A percentile compares a stretch with the other conserved stretches of the same genome.
phyloP scores from a whole-genome alignment of 2,888 invertebrate species.

The Aphidius colemani region DNA sequence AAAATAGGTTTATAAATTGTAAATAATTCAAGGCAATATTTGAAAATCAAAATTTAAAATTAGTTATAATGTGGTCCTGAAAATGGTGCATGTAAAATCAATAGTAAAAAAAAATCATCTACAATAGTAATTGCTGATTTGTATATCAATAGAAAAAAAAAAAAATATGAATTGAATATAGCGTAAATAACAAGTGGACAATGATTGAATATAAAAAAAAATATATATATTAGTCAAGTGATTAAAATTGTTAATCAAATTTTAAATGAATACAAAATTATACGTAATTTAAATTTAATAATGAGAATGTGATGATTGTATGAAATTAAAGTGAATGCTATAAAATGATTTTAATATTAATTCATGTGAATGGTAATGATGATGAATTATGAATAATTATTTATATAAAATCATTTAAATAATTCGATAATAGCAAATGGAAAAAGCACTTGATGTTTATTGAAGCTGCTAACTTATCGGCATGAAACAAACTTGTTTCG shows the following conservation, averaged over 20 bases:
- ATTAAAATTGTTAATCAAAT: too few relatives aligned
- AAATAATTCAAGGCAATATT: slow-evolving; percentile 47
- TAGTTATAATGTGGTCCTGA: slow-evolving; percentile 46
- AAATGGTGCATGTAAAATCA: slow-evolving; percentile 56
- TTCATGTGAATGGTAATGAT: neutral
- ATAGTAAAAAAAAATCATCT: slow-evolving; percentile 27
- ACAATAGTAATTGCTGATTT: too few relatives aligned
- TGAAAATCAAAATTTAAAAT: slow-evolving; percentile 37
- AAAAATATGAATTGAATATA: slow-evolving; percentile 5
- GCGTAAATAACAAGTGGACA: too few relatives aligned
- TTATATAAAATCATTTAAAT: slow-evolving; percentile 12
- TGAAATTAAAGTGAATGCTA: too few relatives aligned
- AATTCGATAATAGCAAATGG: slow-evolving; percentile 8
- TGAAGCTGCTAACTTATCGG: neutral
- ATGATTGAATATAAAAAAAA: slow-evolving; percentile 14
- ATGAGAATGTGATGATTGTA: too few relatives aligned
- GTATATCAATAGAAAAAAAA: slow-evolving; percentile 1
- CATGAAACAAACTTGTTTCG: too few relatives aligned
- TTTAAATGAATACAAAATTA: too few relatives aligned
- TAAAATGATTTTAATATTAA: too few relatives aligned
- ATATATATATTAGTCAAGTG: neutral
- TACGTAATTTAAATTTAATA: too few relatives aligned
- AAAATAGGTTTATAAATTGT: slow-evolving; percentile 47
- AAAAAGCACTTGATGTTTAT: slow-evolving; percentile 23
- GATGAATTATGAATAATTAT: slow-evolving; percentile 16